These are phyloP conservation scores for Drosophila formosana DNA, from an alignment of 2,888 invertebrate genomes.

Conservation along the genomic window DNA sequence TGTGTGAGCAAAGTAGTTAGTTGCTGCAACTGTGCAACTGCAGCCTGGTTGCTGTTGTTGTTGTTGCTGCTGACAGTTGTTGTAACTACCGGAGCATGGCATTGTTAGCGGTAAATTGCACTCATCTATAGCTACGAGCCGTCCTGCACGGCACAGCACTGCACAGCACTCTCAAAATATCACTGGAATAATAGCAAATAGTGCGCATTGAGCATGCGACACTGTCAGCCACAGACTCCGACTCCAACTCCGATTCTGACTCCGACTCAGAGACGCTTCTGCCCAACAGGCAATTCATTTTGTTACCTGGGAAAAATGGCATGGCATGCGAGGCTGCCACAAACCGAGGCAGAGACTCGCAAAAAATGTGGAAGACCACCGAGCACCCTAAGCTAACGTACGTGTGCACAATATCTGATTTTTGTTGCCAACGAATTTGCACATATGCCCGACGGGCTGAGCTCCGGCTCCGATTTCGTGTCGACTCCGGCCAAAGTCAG, in stretches of 20 bases:
- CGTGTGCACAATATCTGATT: conserved; percentile 78
- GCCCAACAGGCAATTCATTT: conserved; percentile 73
- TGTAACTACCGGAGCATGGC: conserved; percentile 77
- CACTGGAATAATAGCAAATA: conserved; percentile 78
- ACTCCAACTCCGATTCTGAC: neutral
- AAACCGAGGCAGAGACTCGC: conserved; percentile 45
- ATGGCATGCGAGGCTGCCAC: conserved; percentile 62
- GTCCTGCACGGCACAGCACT: too few relatives aligned
- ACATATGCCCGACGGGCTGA: conserved; percentile 50
- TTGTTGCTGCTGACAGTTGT: conserved; percentile 65
- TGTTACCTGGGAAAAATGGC: conserved; percentile 77
- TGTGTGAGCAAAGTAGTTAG: conserved; percentile 70
- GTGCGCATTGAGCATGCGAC: conserved; percentile 78
- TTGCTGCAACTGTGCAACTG: conserved; percentile 39
- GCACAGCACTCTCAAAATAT: conserved; percentile 67
- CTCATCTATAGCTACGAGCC: conserved; percentile 71
- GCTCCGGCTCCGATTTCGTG: too few relatives aligned
- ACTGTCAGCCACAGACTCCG: conserved; percentile 65
- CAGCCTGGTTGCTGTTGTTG: conserved; percentile 1
- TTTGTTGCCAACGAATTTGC: conserved; percentile 75
- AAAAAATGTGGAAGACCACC: neutral
- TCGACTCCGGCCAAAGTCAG: conserved; percentile 56
- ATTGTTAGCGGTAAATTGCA: conserved; percentile 81
- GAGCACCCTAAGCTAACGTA: conserved; percentile 59
- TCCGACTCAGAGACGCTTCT: conserved; percentile 12